These are phyloP conservation scores for Archocentrus centrarchus DNA, from an alignment of 2,113 vertebrate genomes.

Conservation along the genomic window DNA sequence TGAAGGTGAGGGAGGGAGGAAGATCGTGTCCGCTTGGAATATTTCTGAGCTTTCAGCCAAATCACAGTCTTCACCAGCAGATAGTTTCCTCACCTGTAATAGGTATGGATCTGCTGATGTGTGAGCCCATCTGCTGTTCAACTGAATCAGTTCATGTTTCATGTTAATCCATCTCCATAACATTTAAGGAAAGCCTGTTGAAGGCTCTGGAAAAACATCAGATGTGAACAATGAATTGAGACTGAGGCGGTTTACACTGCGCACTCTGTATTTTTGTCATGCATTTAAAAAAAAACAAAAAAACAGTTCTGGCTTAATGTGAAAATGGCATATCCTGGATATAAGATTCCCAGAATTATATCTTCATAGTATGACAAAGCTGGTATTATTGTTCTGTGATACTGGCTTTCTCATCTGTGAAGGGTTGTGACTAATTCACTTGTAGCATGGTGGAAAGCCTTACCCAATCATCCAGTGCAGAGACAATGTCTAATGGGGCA, in stretches of 20 bases:
- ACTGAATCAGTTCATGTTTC: neutral
- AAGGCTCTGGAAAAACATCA: neutral
- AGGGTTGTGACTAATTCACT: constrained; percentile 13
- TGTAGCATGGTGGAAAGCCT: neutral
- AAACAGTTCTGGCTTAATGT: neutral
- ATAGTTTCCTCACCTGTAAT: neutral
- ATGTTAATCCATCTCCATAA: neutral
- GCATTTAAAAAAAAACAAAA: neutral
- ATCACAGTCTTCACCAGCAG: neutral
- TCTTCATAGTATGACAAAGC: neutral
- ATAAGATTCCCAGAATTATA: neutral
- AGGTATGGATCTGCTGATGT: neutral
- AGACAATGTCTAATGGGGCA: constrained; percentile 50
- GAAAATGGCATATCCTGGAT: neutral
- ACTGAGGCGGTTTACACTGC: neutral
- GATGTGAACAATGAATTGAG: neutral
- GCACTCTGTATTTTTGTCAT: neutral
- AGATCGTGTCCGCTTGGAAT: too few species aligned
- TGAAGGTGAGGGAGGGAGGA: too few species aligned
- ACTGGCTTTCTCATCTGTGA: neutral
- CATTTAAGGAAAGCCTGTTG: neutral
- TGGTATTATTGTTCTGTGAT: neutral
- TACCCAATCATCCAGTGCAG: constrained; percentile 33
- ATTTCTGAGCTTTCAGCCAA: too few species aligned
- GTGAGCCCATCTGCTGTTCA: neutral